phyloP scores from a whole-genome alignment of 2,888 invertebrate species.

The Galerucella pusilla region DNA sequence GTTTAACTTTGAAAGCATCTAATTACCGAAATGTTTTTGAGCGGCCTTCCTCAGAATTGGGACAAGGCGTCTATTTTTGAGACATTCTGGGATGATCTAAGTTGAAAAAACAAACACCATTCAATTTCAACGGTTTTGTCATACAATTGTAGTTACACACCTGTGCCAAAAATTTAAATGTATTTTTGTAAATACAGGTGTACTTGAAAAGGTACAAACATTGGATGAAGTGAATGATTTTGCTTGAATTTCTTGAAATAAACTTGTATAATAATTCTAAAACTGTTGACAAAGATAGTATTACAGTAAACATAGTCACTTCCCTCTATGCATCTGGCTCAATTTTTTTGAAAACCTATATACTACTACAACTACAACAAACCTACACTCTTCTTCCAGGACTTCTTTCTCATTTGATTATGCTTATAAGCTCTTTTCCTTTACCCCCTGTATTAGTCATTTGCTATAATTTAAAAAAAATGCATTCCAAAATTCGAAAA shows the following conservation, averaged over 20 bases:
- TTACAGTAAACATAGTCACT: no score
- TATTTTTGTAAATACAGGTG: conserved; percentile 2
- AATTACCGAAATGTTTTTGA: conserved; percentile 37
- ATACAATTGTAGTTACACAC: conserved; percentile 14
- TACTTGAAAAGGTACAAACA: no score
- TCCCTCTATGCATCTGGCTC: no score
- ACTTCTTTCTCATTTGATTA: no score
- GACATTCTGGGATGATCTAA: conserved; percentile 35
- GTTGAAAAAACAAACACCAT: conserved; percentile 40
- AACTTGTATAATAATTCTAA: no score
- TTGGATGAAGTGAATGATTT: no score
- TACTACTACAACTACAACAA: no score
- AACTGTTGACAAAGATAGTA: no score
- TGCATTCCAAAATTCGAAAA: conserved; percentile 33
- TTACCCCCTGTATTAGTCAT: not conserved
- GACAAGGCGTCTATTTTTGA: conserved; percentile 39
- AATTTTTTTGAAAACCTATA: no score
- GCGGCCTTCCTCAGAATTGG: conserved; percentile 45
- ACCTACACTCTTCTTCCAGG: no score
- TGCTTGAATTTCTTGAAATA: no score
- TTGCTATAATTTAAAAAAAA: not conserved
- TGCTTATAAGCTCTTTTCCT: no score
- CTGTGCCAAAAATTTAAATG: conserved; percentile 20
- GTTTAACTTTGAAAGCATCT: conserved; percentile 27
- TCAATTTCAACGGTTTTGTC: conserved; percentile 29